Evolutionary conservation across 1,140 invertebrate genomes (phyloP), one percentile per base, ranked within the genome.

Genomic region (Tribolium castaneum): DNA sequence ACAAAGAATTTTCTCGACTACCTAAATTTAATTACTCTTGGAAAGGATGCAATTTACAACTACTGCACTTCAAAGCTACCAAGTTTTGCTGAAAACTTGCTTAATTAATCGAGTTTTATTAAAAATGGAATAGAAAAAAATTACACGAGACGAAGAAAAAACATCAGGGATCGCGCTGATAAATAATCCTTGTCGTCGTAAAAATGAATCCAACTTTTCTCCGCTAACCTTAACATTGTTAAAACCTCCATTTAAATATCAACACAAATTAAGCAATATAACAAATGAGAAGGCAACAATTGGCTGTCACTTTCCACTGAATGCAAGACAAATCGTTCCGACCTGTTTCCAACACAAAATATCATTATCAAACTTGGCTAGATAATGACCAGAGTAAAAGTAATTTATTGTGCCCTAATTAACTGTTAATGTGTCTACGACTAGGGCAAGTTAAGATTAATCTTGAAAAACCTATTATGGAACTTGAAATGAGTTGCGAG

Each of bases 71-170:
- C 30, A 66, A 66, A 35, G 30, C 59, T 62, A 66, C 14, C 25
- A 35, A 66, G 14, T 13, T 66, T 66, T 35, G n/a, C 25, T 35
- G n/a, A n/a, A 19, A 66, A 66, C n/a, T 66, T 66, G 19, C 9
- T 35, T 34, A 66, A 66, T 35, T n/a, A 66, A 66, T 66, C 59
- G 59, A 12, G 59, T 66, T 66, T 66, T 66, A 66, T 66, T 66
- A 35, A 39, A 66, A 30, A 66, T 35, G 2, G 16, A 19, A n/a
- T n/a, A n/a, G n/a, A 30, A 12, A 66, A 66, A 66, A 66, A 35
- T 13, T 35, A 2, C 59, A 25, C 2, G 25, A 66, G 30, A 66
- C 22, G 22, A 10, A 34, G 56, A 30, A 62, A 62, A 62, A 62
- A 62, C 19, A 19, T 54, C 52, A 19, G 7, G n/a, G 2, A 14